These are phyloP conservation scores for Microtus richardsoni DNA, from an alignment of 2,113 vertebrate species.

Conservation along the genomic window DNA sequence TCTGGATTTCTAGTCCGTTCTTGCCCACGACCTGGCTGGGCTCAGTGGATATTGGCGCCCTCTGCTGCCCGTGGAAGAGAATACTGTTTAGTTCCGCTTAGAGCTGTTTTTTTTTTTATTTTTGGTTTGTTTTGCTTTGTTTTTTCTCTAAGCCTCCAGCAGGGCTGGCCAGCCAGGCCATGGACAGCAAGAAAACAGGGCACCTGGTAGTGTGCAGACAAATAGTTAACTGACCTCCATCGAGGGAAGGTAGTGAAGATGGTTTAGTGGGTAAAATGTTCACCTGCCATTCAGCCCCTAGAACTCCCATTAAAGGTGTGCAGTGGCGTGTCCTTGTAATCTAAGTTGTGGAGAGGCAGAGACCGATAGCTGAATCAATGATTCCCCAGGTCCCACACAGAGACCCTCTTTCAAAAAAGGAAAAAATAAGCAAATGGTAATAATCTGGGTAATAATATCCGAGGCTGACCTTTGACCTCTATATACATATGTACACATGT, in stretches of 20 bases:
- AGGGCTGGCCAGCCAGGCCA: background rate
- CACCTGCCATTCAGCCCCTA: background rate
- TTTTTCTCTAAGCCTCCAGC: background rate
- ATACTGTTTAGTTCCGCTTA: rapidly evolving
- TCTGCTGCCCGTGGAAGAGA: background rate
- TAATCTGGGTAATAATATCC: background rate
- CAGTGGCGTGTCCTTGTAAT: background rate
- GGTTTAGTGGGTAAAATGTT: background rate
- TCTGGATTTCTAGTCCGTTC: no score
- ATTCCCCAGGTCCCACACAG: background rate
- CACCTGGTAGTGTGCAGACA: rapidly evolving
- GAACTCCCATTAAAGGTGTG: background rate
- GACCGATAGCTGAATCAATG: background rate
- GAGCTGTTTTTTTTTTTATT: background rate
- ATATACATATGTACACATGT: no score
- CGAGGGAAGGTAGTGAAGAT: background rate
- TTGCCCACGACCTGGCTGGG: no score
- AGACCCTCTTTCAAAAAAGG: background rate
- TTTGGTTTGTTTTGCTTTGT: background rate
- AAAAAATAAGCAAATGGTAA: background rate
- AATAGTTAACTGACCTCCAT: background rate
- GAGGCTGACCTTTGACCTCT: background rate
- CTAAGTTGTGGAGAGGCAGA: background rate
- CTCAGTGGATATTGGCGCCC: background rate
- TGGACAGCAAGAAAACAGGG: rapidly evolving